Evolutionary conservation across 2,797 vertebrate species (phyloP).

Genomic region (Amphiprion clarkii): DNA sequence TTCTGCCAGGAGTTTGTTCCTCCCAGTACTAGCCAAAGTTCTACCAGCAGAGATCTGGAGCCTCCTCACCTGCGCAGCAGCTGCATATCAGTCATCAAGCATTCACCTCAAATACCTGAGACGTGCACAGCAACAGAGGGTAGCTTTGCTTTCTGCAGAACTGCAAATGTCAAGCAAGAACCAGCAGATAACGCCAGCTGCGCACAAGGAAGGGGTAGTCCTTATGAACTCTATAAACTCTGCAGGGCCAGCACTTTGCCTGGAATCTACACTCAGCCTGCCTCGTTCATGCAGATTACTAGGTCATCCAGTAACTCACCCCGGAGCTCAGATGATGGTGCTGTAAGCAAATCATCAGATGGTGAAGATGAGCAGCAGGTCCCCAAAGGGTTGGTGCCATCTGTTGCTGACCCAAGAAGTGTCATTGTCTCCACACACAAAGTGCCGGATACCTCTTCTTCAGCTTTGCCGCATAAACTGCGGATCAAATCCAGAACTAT

Average conservation of each 20-base stretch:
- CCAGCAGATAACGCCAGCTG: conserved; percentile 85
- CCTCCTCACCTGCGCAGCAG: conserved; percentile 83
- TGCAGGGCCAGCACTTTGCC: conserved; percentile 86
- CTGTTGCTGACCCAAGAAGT: conserved; percentile 87
- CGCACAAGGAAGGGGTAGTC: conserved; percentile 84
- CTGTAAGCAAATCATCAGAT: conserved; percentile 92
- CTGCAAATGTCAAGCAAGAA: conserved; percentile 90
- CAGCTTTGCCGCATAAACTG: conserved; percentile 96
- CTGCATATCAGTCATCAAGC: conserved; percentile 97
- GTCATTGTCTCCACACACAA: conserved; percentile 89
- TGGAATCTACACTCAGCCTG: conserved; percentile 86
- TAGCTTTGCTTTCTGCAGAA: conserved; percentile 80
- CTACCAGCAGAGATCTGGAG: conserved; percentile 86
- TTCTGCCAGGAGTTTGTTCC: conserved; percentile 89
- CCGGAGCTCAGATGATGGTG: conserved; percentile 91
- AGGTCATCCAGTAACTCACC: conserved; percentile 94
- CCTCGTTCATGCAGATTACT: conserved; percentile 88
- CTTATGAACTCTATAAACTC: conserved; percentile 88
- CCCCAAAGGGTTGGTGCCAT: conserved; percentile 91
- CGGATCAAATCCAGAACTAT: conserved; percentile 93
- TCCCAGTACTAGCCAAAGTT: conserved; percentile 74
- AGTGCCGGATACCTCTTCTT: conserved; percentile 90
- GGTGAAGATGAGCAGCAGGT: conserved; percentile 98
- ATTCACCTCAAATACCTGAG: conserved; percentile 91
- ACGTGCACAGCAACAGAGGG: conserved; percentile 77